A percentile compares a stretch with the other conserved stretches of the same genome.
phyloP scores from a whole-genome alignment of 2,888 invertebrate genomes.

The Agonopterix heracliana region DNA sequence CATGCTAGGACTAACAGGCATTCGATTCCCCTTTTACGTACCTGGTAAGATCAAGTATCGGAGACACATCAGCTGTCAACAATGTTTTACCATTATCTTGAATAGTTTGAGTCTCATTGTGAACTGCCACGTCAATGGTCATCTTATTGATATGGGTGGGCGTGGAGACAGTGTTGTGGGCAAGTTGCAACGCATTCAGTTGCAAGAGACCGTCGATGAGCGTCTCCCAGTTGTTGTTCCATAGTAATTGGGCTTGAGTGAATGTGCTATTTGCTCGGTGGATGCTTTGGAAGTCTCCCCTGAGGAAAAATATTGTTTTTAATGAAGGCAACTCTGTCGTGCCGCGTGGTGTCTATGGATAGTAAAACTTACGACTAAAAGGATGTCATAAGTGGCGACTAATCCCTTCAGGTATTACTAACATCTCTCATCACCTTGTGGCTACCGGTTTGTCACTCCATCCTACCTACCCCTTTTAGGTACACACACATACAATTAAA shows the following conservation, averaged over 20 bases:
- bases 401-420: no score
- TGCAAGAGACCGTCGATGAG: slow-evolving; percentile 90
- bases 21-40: background rate
- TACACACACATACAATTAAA: no score
- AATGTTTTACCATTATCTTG: slow-evolving; percentile 24
- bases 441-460: no score
- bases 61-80: slow-evolving; percentile 1
- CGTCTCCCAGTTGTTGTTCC: slow-evolving; percentile 87
- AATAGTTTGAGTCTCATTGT: slow-evolving; percentile 24
- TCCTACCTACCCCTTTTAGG: no score
- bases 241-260: slow-evolving; percentile 57
- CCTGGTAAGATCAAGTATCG: background rate
- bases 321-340: no score
- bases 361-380: no score
- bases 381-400: no score
- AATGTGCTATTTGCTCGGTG: slow-evolving; percentile 25
- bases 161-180: slow-evolving; percentile 76
- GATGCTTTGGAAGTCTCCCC: slow-evolving; percentile 40
- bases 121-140: slow-evolving; percentile 29
- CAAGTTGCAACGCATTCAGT: slow-evolving; percentile 78
- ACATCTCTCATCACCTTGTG: no score
- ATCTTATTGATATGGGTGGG: slow-evolving; percentile 65
- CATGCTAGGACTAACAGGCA: no score
- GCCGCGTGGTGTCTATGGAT: no score
- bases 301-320: slow-evolving; percentile 11